phyloP scores from a whole-genome alignment of 1,140 invertebrate genomes.

The Whitmania pigra region DNA sequence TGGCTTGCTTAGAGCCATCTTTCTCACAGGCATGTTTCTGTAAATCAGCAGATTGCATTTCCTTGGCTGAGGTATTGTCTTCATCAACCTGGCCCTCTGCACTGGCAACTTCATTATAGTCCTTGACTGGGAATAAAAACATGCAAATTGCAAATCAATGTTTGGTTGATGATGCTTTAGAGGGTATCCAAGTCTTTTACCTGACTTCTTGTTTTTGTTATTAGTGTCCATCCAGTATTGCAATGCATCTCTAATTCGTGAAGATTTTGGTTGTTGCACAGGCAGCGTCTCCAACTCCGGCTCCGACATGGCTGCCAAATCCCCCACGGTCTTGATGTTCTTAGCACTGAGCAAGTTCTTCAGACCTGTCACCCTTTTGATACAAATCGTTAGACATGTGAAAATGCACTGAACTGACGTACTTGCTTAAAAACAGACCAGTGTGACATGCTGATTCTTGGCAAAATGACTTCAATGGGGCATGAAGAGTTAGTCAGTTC shows the following conservation, averaged over 20 bases:
- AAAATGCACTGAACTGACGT: no score
- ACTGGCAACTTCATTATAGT: no score
- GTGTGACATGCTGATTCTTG: no score
- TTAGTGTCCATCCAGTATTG: background rate
- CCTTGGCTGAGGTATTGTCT: no score
- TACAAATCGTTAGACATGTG: background rate
- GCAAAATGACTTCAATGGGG: no score
- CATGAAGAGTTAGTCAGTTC: no score
- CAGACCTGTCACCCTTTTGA: background rate
- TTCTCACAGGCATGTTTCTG: no score
- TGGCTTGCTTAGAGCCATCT: no score
- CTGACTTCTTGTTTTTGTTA: background rate
- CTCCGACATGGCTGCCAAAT: background rate
- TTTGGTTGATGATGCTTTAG: background rate
- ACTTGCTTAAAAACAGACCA: no score
- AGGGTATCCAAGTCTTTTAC: background rate
- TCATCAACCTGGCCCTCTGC: no score
- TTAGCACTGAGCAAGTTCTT: constrained; percentile 4
- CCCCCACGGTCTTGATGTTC: background rate
- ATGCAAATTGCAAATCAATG: background rate
- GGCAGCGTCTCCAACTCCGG: background rate
- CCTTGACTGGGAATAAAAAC: background rate
- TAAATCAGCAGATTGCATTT: no score
- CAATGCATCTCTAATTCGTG: background rate
- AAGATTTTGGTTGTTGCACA: background rate